Evolutionary conservation across 1,140 invertebrate genomes (phyloP), one percentile per base, ranked within the genome.

Genomic region (Megathymus violae): DNA sequence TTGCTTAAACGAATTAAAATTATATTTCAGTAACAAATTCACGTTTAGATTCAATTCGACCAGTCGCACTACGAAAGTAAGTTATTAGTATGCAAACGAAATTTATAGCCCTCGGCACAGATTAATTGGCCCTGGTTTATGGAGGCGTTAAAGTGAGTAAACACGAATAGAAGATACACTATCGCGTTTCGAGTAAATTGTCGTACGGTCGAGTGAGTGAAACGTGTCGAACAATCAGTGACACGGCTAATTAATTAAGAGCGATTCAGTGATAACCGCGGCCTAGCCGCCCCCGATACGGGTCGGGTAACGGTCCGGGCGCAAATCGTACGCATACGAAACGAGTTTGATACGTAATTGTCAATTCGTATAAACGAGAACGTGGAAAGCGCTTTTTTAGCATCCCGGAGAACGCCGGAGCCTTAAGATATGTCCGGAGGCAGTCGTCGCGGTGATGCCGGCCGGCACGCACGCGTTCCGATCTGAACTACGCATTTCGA

Each of bases 331-430:
- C 67, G 72, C 63, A 64, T 41, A 66, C 65, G 58, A 74, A 77
- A 77, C 74, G 61, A 74, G 74, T 77, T 74, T 71, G 71, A 72
- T 68, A 74, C 69, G 69, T 71, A 74, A 74, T 71, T 72, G 68
- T 74, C 75, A 77, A 72, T 70, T 58, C 65, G 75, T 58, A 41
- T 43, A 54, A 54, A 58, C 52, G 51, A 56, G 56, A 62, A 62
- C 46, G 50, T 65, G 67, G 56, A 69, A 56, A 77, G 61, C 60
- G 62, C 62, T 62, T 65, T 62, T 66, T 74, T 74, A 60, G 47
- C 56, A 71, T 62, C 61, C 61, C 56, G 47, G 54, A 59, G 58
- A 62, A 63, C 59, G 27, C 62, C 62, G 22, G 44, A 64, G 69
- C 50, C 64, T 61, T 59, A 54, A 64, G 62, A 47, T 64, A 66